A percentile compares a stretch with the other conserved stretches of the same genome.
Conservation (phyloP, 2,113 vertebrate genomes). For the Sphyrna mokarran region DNA sequence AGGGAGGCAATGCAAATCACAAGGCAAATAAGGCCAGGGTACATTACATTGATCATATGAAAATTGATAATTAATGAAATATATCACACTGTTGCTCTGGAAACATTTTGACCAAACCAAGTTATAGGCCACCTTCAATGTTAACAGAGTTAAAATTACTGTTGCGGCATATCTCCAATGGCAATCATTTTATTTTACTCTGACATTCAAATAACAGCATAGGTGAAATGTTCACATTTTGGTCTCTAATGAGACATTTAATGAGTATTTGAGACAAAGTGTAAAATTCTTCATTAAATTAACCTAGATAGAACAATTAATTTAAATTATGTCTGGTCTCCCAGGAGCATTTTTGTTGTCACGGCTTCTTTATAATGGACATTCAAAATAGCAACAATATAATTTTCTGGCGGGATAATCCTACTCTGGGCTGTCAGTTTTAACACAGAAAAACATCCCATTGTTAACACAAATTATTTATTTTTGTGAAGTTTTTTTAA, state of each 20-base stretch:
- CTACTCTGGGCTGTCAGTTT: slow-evolving; percentile 5
- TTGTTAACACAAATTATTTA: background rate
- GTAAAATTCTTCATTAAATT: slow-evolving; percentile 28
- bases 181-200: background rate
- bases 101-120: background rate
- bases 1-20: background rate
- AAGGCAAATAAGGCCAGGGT: background rate
- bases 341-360: slow-evolving; percentile 12
- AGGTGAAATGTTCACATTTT: slow-evolving; percentile 27
- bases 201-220: background rate
- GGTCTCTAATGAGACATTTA: background rate
- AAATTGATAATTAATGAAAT: background rate
- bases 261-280: slow-evolving; percentile 20
- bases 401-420: background rate
- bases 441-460: background rate
- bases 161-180: background rate
- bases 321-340: background rate
- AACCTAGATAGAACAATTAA: slow-evolving; percentile 32
- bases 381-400: slow-evolving; percentile 26
- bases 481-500: background rate
- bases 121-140: background rate
- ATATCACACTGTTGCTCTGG: background rate
- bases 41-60: background rate
- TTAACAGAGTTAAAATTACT: background rate
- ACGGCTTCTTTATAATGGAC: background rate